Conservation (phyloP, 2,113 vertebrate species). For the Polyodon spathula region DNA sequence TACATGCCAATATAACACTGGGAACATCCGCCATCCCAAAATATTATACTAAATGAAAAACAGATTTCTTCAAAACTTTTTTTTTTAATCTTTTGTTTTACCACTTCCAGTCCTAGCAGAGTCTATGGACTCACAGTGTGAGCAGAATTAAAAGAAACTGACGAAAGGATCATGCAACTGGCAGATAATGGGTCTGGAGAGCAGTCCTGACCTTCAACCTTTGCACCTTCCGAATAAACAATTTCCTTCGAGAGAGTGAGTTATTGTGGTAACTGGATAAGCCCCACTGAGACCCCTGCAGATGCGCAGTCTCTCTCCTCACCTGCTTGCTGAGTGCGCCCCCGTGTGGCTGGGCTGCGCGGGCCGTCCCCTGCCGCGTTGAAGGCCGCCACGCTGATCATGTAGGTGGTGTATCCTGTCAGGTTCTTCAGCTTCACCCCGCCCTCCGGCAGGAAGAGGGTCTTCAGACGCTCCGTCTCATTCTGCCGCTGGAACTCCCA, state of each 20-base stretch:
- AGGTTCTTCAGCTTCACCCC: constrained; percentile 89
- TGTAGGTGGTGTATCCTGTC: constrained; percentile 84
- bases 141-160: too few relatives aligned
- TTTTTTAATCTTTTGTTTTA: too few relatives aligned
- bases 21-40: constrained; percentile 2
- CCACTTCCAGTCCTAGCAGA: too few relatives aligned
- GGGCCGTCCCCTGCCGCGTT: constrained; percentile 89
- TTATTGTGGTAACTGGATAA: neutral
- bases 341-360: constrained; percentile 63
- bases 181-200: too few relatives aligned
- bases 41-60: constrained; percentile 11
- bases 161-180: too few relatives aligned
- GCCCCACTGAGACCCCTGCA: constrained; percentile 2
- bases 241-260: too few relatives aligned
- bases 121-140: too few relatives aligned
- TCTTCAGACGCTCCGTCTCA: constrained; percentile 67
- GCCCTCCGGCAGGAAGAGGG: constrained; percentile 80
- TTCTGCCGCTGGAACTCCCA: constrained; percentile 83
- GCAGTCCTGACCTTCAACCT: too few relatives aligned
- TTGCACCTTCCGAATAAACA: too few relatives aligned
- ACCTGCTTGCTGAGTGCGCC: constrained; percentile 91
- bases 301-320: neutral
- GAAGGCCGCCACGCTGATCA: constrained; percentile 85
- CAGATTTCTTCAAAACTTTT: constrained; percentile 9
- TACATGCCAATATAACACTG: constrained; percentile 5